Percentiles rank a stretch among this genome's conserved stretches.
Evolutionary conservation across 2,797 vertebrate genomes (phyloP).

Genomic region (Propithecus perrieri): DNA sequence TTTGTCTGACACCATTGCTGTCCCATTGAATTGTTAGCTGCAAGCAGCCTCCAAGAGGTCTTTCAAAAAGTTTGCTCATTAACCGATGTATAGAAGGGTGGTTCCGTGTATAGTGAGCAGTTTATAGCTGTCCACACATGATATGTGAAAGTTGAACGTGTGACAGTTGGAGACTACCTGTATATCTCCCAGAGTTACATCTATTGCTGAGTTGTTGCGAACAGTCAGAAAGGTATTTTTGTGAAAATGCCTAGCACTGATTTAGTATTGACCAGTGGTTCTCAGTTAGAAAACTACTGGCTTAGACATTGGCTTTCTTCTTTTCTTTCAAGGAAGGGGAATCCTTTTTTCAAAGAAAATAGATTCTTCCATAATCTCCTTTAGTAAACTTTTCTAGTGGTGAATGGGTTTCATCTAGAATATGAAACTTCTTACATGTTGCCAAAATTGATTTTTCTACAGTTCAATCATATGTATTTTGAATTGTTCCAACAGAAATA

Average conservation of each 20-base stretch:
- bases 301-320: background rate
- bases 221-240: background rate
- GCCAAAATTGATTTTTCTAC: constrained; percentile 28
- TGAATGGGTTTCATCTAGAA: background rate
- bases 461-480: constrained; percentile 15
- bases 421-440: constrained; percentile 20
- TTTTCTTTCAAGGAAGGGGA: constrained; percentile 2
- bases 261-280: background rate
- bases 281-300: background rate
- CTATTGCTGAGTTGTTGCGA: background rate
- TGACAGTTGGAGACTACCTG: background rate
- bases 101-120: background rate
- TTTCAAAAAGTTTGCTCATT: background rate
- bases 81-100: background rate
- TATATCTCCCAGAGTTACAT: background rate
- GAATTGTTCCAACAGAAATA: background rate
- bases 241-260: background rate
- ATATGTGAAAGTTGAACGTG: background rate
- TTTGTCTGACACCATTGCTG: background rate
- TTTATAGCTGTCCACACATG: background rate
- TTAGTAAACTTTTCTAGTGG: background rate
- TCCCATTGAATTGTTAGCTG: background rate
- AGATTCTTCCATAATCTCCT: background rate
- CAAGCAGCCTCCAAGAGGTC: background rate
- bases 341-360: constrained; percentile 31